These are phyloP conservation scores for Pachyuromys duprasi DNA, from an alignment of 2,797 vertebrate genomes.

Conservation along the genomic window DNA sequence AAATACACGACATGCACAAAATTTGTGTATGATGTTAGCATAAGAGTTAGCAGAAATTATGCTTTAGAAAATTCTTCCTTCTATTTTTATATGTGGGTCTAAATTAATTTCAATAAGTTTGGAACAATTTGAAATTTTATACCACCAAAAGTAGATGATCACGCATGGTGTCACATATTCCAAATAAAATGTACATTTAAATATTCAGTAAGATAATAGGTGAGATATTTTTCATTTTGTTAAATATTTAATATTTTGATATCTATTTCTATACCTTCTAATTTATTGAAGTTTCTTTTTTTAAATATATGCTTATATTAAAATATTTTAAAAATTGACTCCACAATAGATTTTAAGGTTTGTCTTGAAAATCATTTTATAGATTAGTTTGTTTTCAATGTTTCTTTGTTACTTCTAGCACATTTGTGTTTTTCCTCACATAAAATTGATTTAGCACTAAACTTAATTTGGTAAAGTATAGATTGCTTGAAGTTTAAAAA, in stretches of 20 bases:
- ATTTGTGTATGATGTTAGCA: background rate
- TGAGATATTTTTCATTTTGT: background rate
- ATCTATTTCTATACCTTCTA: background rate
- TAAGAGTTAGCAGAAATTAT: background rate
- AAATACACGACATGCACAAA: background rate
- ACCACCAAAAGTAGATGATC: background rate
- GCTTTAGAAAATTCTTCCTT: background rate
- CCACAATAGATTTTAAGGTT: background rate
- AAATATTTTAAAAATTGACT: background rate
- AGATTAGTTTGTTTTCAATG: background rate
- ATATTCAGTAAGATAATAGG: background rate
- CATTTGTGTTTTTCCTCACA: background rate
- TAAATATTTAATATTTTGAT: background rate
- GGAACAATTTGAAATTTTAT: background rate
- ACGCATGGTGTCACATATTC: background rate
- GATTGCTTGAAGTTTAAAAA: background rate
- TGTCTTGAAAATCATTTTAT: background rate
- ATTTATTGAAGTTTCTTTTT: background rate
- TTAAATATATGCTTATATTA: background rate
- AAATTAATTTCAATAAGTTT: background rate
- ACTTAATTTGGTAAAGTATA: background rate
- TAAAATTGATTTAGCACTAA: background rate
- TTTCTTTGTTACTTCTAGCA: background rate
- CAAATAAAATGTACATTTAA: background rate
- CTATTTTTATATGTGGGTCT: background rate